Evolutionary conservation across 2,797 vertebrate species (phyloP).

Genomic region (Semotilus atromaculatus): DNA sequence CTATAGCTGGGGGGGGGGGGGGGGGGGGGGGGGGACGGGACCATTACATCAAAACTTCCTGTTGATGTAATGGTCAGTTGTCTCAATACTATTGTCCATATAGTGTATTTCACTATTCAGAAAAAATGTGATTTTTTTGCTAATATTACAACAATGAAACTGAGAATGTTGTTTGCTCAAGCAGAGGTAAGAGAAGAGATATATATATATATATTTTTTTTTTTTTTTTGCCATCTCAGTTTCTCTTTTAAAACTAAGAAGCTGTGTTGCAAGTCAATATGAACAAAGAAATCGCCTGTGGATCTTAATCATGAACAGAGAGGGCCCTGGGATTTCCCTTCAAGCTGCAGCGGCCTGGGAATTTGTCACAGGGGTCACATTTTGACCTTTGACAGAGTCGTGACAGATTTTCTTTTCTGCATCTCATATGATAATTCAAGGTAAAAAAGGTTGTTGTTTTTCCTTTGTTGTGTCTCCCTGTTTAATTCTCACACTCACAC

Average conservation of each 20-base stretch:
- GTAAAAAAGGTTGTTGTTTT: slow-evolving; percentile 1
- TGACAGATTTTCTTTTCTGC: slow-evolving; percentile 8
- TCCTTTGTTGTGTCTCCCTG: slow-evolving; percentile 42
- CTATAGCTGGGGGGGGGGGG: no score
- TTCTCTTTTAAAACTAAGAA: background rate
- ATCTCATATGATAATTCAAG: slow-evolving; percentile 23
- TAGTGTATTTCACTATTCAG: no score
- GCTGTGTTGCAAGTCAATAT: background rate
- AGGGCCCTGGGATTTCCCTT: background rate
- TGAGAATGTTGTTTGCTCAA: background rate
- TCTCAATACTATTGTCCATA: background rate
- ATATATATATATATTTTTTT: background rate
- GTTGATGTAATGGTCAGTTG: background rate
- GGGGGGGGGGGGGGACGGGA: no score
- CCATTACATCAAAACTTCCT: background rate
- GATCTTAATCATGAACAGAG: slow-evolving; percentile 20
- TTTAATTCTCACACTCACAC: slow-evolving; percentile 57
- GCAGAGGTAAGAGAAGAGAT: background rate
- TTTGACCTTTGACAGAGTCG: slow-evolving; percentile 35
- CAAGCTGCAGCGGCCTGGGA: background rate
- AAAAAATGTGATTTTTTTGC: no score
- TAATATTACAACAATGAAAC: background rate
- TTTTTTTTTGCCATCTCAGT: background rate
- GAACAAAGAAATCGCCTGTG: slow-evolving; percentile 12
- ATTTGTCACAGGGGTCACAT: slow-evolving; percentile 23